These are phyloP conservation scores for Loxodonta africana DNA, from an alignment of 2,113 vertebrate species.

Conservation along the genomic window DNA sequence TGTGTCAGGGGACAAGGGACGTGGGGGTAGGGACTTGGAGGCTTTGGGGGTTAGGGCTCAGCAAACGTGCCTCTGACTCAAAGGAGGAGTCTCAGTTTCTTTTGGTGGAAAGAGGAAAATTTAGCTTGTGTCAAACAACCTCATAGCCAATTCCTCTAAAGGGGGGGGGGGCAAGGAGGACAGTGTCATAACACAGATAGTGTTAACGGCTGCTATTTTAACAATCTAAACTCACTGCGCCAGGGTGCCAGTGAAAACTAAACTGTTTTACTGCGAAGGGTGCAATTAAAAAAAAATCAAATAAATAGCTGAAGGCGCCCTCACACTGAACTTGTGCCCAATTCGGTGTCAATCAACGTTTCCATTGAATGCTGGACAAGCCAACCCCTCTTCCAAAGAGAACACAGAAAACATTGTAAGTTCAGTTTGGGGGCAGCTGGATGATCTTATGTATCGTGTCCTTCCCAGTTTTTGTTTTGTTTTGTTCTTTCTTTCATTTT, in stretches of 20 bases:
- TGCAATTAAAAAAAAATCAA: slow-evolving; percentile 71
- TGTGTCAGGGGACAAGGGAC: background rate
- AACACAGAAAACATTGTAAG: slow-evolving; percentile 80
- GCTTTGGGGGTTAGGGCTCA: background rate
- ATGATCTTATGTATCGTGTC: slow-evolving; percentile 69
- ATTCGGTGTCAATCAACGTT: slow-evolving; percentile 77
- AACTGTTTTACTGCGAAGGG: slow-evolving; percentile 78
- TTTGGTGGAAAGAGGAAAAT: slow-evolving; percentile 45
- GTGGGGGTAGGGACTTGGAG: background rate
- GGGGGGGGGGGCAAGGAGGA: slow-evolving; percentile 21
- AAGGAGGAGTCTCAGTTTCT: slow-evolving; percentile 7
- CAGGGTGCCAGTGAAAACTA: slow-evolving; percentile 72
- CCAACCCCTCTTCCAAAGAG: slow-evolving; percentile 67
- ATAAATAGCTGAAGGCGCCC: slow-evolving; percentile 79
- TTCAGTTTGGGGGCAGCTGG: slow-evolving; percentile 78
- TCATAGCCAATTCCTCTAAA: slow-evolving; percentile 52
- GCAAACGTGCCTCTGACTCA: background rate
- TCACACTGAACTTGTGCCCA: slow-evolving; percentile 77
- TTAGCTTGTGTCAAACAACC: slow-evolving; percentile 65
- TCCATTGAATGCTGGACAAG: slow-evolving; percentile 77
- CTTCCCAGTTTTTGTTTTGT: background rate
- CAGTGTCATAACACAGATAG: slow-evolving; percentile 73
- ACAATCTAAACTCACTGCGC: slow-evolving; percentile 71
- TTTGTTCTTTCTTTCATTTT: background rate
- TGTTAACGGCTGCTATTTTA: slow-evolving; percentile 79